Percentiles rank a stretch among this genome's conserved stretches.
Evolutionary conservation across 2,797 vertebrate genomes (phyloP).

Genomic region (Mormyrus hasselquistii): DNA sequence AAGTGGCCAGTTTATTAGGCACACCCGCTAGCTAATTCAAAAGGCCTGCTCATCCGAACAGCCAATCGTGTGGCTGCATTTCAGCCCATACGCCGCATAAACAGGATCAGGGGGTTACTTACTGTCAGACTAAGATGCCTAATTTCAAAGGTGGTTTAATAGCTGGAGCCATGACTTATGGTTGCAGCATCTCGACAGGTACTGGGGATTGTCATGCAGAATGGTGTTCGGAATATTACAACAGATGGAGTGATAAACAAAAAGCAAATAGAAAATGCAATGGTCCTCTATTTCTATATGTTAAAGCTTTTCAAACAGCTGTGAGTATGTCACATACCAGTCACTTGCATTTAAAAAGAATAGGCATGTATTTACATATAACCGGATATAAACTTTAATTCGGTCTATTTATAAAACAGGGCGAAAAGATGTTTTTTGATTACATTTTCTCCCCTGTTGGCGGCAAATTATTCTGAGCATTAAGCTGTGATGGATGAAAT

Average conservation of each 20-base stretch:
- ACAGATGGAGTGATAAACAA: neutral
- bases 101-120: neutral
- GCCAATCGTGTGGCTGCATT: neutral
- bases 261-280: neutral
- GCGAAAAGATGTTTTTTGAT: neutral
- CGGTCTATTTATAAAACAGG: constrained; percentile 1
- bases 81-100: neutral
- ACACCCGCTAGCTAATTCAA: neutral
- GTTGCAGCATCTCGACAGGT: neutral
- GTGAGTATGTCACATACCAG: neutral
- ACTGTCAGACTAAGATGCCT: neutral
- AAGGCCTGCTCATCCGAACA: neutral
- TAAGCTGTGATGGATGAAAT: neutral
- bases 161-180: neutral
- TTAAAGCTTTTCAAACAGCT: neutral
- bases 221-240: neutral
- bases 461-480: neutral
- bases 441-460: constrained; percentile 47
- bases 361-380: neutral
- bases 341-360: neutral
- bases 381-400: neutral
- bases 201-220: neutral
- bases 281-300: neutral
- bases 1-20: neutral
- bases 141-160: neutral